A percentile compares a stretch with the other conserved stretches of the same genome.
phyloP scores from a whole-genome alignment of 2,888 invertebrate species.

The Zonitis immaculata region DNA sequence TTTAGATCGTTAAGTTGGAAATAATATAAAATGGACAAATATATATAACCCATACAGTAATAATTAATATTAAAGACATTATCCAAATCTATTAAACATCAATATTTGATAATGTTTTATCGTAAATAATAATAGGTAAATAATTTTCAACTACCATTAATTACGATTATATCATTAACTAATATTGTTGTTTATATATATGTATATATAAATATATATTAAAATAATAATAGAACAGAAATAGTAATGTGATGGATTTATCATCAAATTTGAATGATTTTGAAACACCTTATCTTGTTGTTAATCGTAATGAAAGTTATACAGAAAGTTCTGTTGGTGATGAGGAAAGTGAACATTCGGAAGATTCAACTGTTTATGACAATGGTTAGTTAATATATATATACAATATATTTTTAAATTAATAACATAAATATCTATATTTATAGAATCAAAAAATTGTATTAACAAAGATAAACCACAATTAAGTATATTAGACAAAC shows the following conservation, averaged over 20 bases:
- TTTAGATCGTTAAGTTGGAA: neutral
- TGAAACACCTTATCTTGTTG: slow-evolving; percentile 36
- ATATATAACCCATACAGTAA: neutral
- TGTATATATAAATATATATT: no score
- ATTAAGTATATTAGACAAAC: slow-evolving; percentile 31
- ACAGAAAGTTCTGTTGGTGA: slow-evolving; percentile 34
- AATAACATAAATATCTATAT: no score
- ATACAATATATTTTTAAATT: no score
- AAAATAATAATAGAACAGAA: neutral
- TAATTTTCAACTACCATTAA: neutral
- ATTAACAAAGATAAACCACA: slow-evolving; percentile 6
- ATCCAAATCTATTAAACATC: neutral
- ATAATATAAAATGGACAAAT: neutral
- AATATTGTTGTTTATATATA: no score
- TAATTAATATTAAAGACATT: neutral
- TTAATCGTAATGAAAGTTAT: slow-evolving; percentile 39
- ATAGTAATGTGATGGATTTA: slow-evolving; percentile 34
- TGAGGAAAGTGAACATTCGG: slow-evolving; percentile 34
- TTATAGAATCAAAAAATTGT: slow-evolving; percentile 12
- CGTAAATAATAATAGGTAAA: neutral
- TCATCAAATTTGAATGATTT: slow-evolving; percentile 29
- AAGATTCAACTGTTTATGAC: slow-evolving; percentile 31
- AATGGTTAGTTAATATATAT: slow-evolving; percentile 23
- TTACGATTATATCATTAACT: neutral
- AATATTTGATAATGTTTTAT: neutral